A percentile compares a stretch with the other conserved stretches of the same genome.
phyloP scores from a whole-genome alignment of 2,888 invertebrate genomes.

The Ptychoptera albimana region DNA sequence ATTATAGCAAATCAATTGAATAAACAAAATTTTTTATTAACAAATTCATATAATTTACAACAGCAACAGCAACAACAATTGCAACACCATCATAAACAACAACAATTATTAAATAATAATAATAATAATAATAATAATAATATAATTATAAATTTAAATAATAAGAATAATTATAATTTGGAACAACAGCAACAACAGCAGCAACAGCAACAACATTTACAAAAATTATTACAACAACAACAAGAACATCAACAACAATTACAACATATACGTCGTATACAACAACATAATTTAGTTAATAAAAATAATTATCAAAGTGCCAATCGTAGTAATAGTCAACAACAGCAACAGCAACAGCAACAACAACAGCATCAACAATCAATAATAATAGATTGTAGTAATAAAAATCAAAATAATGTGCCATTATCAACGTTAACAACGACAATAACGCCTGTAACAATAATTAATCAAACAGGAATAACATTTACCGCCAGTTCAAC shows the following conservation, averaged over 20 bases:
- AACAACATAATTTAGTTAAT: constrained; percentile 5
- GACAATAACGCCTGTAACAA: constrained; percentile 12
- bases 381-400: no score
- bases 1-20: background rate
- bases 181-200: constrained; percentile 4
- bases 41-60: background rate
- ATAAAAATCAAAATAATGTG: no score
- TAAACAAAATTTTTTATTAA: background rate
- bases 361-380: background rate
- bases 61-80: constrained; percentile 1
- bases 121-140: constrained; percentile 11
- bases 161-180: constrained; percentile 6
- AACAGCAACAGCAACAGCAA: background rate
- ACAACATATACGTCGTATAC: constrained; percentile 3
- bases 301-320: background rate
- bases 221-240: constrained; percentile 8
- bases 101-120: constrained; percentile 12
- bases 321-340: background rate
- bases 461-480: background rate
- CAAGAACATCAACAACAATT: constrained; percentile 1
- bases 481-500: no score
- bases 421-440: constrained; percentile 15
- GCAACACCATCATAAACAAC: background rate
- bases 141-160: constrained; percentile 13
- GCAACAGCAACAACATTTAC: constrained; percentile 6